phyloP scores from a whole-genome alignment of 2,888 invertebrate genomes.

The Leistus spinibarbis region DNA sequence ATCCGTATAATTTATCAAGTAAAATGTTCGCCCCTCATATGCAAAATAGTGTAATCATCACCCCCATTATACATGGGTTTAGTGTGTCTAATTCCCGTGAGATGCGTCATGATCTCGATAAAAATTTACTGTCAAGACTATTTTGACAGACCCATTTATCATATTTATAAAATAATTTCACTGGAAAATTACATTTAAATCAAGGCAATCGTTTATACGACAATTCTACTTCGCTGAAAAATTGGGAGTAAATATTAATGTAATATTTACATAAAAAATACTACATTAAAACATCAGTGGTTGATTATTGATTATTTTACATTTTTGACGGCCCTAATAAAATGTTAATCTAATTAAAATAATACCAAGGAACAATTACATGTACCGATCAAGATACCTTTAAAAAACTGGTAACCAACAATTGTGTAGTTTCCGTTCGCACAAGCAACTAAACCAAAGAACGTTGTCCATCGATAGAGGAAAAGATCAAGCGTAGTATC shows the following conservation, averaged over 20 bases:
- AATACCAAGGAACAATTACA: neutral
- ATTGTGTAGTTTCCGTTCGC: neutral
- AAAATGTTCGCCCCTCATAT: slow-evolving; percentile 23
- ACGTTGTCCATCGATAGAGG: slow-evolving; percentile 42
- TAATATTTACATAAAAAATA: too few species aligned
- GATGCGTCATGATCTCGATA: slow-evolving; percentile 48
- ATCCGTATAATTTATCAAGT: slow-evolving; percentile 13
- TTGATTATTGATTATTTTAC: too few species aligned
- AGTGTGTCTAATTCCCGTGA: slow-evolving; percentile 40
- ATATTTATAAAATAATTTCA: neutral
- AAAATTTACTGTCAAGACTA: slow-evolving; percentile 51
- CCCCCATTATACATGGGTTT: slow-evolving; percentile 12
- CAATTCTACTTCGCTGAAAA: too few species aligned
- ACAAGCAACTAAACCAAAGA: neutral
- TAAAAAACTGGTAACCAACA: neutral
- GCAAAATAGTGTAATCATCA: slow-evolving; percentile 41
- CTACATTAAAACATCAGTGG: too few species aligned
- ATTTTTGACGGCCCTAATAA: too few species aligned
- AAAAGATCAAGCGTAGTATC: slow-evolving; percentile 42
- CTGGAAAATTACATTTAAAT: neutral
- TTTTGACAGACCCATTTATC: slow-evolving; percentile 17
- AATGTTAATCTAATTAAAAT: neutral
- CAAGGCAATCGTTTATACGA: neutral
- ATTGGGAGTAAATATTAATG: too few species aligned
- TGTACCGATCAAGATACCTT: neutral